phyloP scores from a whole-genome alignment of 1,140 invertebrate genomes.

The Lepeophtheirus salmonis region DNA sequence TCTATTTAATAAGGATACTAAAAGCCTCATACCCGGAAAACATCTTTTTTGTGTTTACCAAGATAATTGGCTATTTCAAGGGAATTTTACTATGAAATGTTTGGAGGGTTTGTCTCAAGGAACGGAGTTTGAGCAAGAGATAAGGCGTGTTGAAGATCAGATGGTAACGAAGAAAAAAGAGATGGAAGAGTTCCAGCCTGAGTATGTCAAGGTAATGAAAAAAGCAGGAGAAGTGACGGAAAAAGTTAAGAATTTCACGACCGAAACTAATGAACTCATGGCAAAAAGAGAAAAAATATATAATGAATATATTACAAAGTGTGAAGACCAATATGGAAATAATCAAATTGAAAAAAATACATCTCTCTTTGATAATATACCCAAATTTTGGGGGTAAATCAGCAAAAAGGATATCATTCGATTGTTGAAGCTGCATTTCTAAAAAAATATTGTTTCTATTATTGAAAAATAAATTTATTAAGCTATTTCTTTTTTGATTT shows the following conservation, averaged over 20 bases:
- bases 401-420: too few relatives aligned
- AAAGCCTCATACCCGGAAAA: slow-evolving; percentile 15
- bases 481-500: too few relatives aligned
- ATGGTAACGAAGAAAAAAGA: slow-evolving; percentile 16
- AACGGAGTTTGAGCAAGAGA: background rate
- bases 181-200: slow-evolving; percentile 13
- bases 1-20: slow-evolving; percentile 11
- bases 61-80: slow-evolving; percentile 16
- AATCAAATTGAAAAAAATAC: background rate
- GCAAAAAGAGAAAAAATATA: slow-evolving; percentile 9
- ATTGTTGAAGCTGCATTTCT: too few relatives aligned
- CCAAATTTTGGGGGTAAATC: background rate
- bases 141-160: slow-evolving; percentile 1
- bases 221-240: slow-evolving; percentile 12
- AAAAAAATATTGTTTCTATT: too few relatives aligned
- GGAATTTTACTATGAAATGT: slow-evolving; percentile 9
- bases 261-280: slow-evolving; percentile 11
- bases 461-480: too few relatives aligned
- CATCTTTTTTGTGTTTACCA: slow-evolving; percentile 17
- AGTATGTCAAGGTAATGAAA: slow-evolving; percentile 16
- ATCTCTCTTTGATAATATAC: background rate
- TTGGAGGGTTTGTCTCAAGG: background rate
- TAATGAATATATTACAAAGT: slow-evolving; percentile 11
- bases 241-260: slow-evolving; percentile 10
- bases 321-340: background rate